Evolutionary conservation across 1,140 invertebrate genomes (phyloP).

Genomic region (Drosophila lacertosa): DNA sequence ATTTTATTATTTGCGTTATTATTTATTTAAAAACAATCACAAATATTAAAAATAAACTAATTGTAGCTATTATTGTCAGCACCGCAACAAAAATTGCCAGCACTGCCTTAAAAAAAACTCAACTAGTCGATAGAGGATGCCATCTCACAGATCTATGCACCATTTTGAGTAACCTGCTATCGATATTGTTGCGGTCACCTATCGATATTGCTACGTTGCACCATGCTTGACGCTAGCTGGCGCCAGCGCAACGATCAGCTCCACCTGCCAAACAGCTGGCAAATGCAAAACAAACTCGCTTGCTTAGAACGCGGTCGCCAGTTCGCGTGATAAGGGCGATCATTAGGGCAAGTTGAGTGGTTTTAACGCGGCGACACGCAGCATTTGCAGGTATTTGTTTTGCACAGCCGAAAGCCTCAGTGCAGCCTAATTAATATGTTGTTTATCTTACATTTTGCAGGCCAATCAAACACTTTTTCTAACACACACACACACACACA

Average conservation of each 20-base stretch:
- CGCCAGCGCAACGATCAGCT: conserved; percentile 27
- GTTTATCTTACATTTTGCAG: not conserved
- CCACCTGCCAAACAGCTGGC: conserved; percentile 42
- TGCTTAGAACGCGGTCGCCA: conserved; percentile 35
- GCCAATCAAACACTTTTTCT: not conserved
- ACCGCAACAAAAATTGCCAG: too few relatives aligned
- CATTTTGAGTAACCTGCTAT: not conserved
- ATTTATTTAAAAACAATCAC: too few relatives aligned
- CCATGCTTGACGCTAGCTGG: conserved; percentile 22
- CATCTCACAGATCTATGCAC: not conserved
- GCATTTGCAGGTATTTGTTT: conserved; percentile 35
- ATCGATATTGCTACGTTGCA: not conserved
- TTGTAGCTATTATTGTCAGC: too few relatives aligned
- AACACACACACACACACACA: conserved; percentile 7
- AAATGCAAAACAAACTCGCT: conserved; percentile 45
- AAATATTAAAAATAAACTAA: too few relatives aligned
- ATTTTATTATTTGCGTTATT: too few relatives aligned
- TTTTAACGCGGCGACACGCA: conserved; percentile 11
- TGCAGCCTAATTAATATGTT: not conserved
- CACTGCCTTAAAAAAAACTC: too few relatives aligned
- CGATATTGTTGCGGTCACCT: not conserved
- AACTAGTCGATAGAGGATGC: not conserved
- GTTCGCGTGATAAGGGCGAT: conserved; percentile 42
- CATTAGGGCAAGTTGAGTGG: conserved; percentile 26
- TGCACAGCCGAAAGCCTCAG: not conserved